Percentiles rank a stretch among this genome's conserved stretches.
phyloP scores from a whole-genome alignment of 92 coral and sea anemone genomes.

The Epizoanthus scotinus region DNA sequence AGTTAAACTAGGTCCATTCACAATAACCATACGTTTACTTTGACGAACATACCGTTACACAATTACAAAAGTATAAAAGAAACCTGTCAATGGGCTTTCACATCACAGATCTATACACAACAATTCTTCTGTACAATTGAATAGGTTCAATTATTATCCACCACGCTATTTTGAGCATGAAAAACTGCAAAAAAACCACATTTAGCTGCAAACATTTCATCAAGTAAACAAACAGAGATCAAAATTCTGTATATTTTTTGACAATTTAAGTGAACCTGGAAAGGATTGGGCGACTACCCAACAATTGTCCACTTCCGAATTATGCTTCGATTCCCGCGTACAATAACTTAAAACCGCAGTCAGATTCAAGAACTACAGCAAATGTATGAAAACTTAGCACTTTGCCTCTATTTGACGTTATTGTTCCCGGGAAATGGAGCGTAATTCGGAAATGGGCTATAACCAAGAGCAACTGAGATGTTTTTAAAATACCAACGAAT shows the following conservation, averaged over 20 bases:
- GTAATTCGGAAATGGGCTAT: too few species aligned
- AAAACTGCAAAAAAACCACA: background rate
- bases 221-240: background rate
- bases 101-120: conserved; percentile 10
- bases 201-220: background rate
- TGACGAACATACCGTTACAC: background rate
- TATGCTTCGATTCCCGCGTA: too few species aligned
- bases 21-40: background rate
- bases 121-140: conserved; percentile 15
- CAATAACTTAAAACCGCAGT: too few species aligned
- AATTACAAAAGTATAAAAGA: background rate
- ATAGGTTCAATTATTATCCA: conserved; percentile 7
- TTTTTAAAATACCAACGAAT: background rate
- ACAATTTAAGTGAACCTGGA: conserved; percentile 1
- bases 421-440: too few species aligned
- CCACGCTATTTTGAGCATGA: background rate
- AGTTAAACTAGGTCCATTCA: background rate
- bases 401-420: too few species aligned
- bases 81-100: conserved; percentile 10
- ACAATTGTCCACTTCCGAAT: too few species aligned
- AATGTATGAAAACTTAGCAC: too few species aligned
- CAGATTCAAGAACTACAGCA: too few species aligned
- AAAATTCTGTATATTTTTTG: background rate
- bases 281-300: background rate
- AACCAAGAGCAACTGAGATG: background rate